A percentile compares a stretch with the other conserved stretches of the same genome.
These are phyloP conservation scores for Myotis vivesi DNA, from an alignment of 2,797 vertebrate species.

Conservation along the genomic window DNA sequence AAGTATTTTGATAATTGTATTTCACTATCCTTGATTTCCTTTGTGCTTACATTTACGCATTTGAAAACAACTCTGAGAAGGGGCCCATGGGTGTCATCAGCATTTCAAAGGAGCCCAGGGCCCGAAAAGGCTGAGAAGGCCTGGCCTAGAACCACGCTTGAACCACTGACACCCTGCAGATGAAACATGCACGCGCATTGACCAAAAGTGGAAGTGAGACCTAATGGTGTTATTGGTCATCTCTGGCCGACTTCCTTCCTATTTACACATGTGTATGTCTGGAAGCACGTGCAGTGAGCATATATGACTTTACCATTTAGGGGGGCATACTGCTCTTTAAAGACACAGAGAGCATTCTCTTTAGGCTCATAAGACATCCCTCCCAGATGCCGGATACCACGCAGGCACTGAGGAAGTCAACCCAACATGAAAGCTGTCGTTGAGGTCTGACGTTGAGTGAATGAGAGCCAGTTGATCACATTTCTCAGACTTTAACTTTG, in stretches of 20 bases:
- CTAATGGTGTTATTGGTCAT: neutral
- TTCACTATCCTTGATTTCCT: neutral
- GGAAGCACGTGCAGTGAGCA: neutral
- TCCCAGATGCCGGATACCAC: neutral
- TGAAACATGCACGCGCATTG: fast-evolving
- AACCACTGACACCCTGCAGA: too few relatives aligned
- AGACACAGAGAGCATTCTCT: neutral
- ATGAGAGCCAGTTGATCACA: neutral
- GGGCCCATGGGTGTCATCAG: neutral
- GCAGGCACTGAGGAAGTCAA: neutral
- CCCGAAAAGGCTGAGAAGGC: too few relatives aligned
- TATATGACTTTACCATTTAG: neutral
- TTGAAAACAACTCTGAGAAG: neutral
- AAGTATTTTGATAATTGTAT: neutral
- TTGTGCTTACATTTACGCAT: neutral
- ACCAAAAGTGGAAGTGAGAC: neutral
- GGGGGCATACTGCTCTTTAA: neutral
- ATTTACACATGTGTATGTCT: neutral
- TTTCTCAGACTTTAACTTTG: neutral
- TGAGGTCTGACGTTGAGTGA: neutral
- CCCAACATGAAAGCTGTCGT: neutral
- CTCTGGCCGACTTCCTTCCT: neutral
- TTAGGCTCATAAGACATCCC: neutral
- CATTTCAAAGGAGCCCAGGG: neutral
- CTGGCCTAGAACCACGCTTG: neutral